Conservation (phyloP, 1,140 invertebrate species). For the Holcopasites calliopsidis region DNA sequence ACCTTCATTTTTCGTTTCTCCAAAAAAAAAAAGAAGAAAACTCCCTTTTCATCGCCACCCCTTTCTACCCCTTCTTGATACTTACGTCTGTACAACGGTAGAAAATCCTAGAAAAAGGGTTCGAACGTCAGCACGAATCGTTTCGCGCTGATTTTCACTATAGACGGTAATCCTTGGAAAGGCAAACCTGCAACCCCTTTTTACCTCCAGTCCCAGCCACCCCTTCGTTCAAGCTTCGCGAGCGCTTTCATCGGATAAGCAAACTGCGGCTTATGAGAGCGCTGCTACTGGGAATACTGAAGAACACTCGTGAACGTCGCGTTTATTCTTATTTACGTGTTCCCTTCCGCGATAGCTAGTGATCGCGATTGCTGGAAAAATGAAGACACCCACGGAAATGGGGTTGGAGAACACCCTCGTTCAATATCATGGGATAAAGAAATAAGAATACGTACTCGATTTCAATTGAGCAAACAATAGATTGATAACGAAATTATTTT, state of each 20-base stretch:
- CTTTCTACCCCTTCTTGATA: not conserved
- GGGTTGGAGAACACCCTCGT: no score
- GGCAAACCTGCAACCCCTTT: not conserved
- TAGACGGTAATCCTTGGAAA: not conserved
- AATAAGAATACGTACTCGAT: constrained; percentile 4
- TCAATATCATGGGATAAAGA: not conserved
- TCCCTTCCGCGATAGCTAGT: not conserved
- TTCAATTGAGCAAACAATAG: no score
- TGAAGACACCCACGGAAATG: no score
- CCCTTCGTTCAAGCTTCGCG: not conserved
- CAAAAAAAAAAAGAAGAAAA: no score
- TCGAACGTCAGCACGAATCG: not conserved
- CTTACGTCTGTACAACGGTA: not conserved
- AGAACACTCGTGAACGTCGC: not conserved
- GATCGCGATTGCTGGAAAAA: not conserved
- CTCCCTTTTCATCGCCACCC: no score
- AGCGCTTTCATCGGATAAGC: not conserved
- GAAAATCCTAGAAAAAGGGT: not conserved
- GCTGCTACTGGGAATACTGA: not conserved
- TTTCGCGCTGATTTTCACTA: not conserved
- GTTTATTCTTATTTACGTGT: not conserved
- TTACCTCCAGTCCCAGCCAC: not conserved
- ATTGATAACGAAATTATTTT: no score
- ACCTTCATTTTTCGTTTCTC: no score
- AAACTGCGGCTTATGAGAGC: not conserved